Base-by-base conservation (phyloP, 2,797 vertebrate species). In the Sebastes paucispinis region DNA sequence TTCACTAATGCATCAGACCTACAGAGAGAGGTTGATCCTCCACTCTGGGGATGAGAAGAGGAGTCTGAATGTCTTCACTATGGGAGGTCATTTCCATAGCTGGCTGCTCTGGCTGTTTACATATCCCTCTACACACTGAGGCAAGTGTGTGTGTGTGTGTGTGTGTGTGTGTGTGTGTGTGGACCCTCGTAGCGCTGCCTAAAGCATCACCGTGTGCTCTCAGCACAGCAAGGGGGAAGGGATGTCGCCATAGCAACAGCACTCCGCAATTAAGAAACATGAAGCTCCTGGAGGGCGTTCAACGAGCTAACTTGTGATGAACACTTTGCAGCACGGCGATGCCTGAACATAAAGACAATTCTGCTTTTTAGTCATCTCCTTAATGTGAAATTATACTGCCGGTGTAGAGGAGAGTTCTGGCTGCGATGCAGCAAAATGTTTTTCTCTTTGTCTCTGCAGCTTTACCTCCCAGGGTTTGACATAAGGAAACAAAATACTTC, bases 231-330 rank as follows among this genome's bases (percentile, higher is more conserved):
- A 87, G 74, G 75, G 79, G 77, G 72, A n/a, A 18, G 69, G 66
- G 79, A 13, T 14, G 91, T 95, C 75, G 66, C 89, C 90, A 94
- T 94, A 60, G 92, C 79, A 95, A 94, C 94, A 73, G 77, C 75
- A 25, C 73, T 76, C 79, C 5, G 70, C 88, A 88, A 88, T 89
- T 87, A 88, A 84, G 83, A 87, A 70, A 81, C 80, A 67, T 1
- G 71, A 84, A 81, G 75, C 75, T 84, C 77, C 88, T 79, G 78
- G 81, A 84, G 88, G 85, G 82, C 8, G 63, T 73, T 80, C 63
- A 60, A 27, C 2, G 20, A 73, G 57, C 43, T 43, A 82, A 69
- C 60, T 72, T 77, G 73, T 64, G 83, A 79, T 78, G 71, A 82
- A 72, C 75, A 27, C 47, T 60, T 86, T 54, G 66, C 54, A 77